Base-by-base conservation (phyloP, 2,113 vertebrate genomes). In the Grammomys surdaster region DNA sequence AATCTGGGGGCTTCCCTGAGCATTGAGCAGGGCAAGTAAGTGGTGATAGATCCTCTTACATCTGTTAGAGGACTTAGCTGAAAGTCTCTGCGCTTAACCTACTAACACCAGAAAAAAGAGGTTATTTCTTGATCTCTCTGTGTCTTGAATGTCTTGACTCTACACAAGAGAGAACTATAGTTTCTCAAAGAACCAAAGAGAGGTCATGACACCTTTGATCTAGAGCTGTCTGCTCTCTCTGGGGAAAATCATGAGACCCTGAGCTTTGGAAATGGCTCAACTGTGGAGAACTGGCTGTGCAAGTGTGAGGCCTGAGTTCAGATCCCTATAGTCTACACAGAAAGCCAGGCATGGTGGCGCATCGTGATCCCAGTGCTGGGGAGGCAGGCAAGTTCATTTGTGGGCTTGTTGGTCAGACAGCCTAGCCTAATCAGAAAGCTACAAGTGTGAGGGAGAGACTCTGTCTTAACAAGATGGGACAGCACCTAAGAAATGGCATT, bases 101-200 rank as follows among this genome's bases (percentile, higher is more conserved):
- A 24, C 36, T 75, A 56, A 80, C 89, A 84, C 76, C n/a, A 88
- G 73, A 87, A 48, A 88, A 82, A 93, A 95, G 40, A n/a, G 19
- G 26, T 31, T 31, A 78, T 75, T 92, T 87, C 40, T 87, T 76
- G 17, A 84, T 43, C 54, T 94, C 60, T 72, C 19, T 75, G 26
- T 31, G n/a, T 82, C 16, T 54, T 89, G 78, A 91, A 87, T 26
- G 65, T 20, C 63, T 87, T 78, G 12, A 60, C 40, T 95, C 67
- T 28, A 63, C 77, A 54, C 80, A 0, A 31, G n/a, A 56, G 28
- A 88, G 24, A 24, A 69, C 22, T 33, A 20, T 78, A 90, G 4
- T 75, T 75, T 63, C 58, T 70, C 14, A 86, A 33, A 12, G 12
- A 54, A 28, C 80, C 76, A 91, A 48, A 75, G 24, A 91, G 76